A percentile compares a stretch with the other conserved stretches of the same genome.
phyloP scores from a whole-genome alignment of 2,797 vertebrate species.

The Epinephelus malabaricus region DNA sequence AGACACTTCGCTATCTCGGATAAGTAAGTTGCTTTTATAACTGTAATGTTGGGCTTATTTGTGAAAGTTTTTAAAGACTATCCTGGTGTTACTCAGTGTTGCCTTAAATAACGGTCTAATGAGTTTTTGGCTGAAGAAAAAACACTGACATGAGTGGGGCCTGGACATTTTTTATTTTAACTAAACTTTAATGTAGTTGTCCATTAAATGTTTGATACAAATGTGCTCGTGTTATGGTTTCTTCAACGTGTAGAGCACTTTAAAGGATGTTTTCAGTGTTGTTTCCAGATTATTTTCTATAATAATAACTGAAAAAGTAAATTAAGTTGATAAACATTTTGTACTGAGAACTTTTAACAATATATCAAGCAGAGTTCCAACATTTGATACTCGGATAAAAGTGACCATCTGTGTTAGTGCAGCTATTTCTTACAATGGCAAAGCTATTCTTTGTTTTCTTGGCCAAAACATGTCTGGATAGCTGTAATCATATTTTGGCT shows the following conservation, averaged over 20 bases:
- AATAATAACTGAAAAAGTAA: neutral
- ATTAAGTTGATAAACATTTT: constrained; percentile 12
- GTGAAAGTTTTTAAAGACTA: neutral
- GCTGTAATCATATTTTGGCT: constrained; percentile 35
- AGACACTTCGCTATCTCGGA: constrained; percentile 37
- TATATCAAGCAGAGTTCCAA: constrained; percentile 13
- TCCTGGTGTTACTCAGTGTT: neutral
- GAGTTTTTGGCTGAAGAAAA: constrained; percentile 2
- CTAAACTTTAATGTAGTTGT: neutral
- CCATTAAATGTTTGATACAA: neutral
- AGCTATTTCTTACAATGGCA: constrained; percentile 28
- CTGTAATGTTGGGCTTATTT: neutral
- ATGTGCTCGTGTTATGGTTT: neutral
- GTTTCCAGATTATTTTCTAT: neutral
- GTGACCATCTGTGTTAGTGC: constrained; percentile 50
- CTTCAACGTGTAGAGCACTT: neutral
- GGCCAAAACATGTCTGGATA: constrained; percentile 32
- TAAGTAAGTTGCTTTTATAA: constrained; percentile 26
- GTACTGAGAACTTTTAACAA: neutral
- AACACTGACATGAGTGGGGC: constrained; percentile 56
- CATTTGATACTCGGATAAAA: constrained; percentile 12
- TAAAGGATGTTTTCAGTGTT: neutral
- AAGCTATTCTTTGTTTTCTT: constrained; percentile 17
- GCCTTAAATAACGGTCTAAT: neutral
- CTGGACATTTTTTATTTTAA: constrained; percentile 36